Conservation (phyloP, 2,888 invertebrate genomes). For the Oxyscelio sp. region DNA sequence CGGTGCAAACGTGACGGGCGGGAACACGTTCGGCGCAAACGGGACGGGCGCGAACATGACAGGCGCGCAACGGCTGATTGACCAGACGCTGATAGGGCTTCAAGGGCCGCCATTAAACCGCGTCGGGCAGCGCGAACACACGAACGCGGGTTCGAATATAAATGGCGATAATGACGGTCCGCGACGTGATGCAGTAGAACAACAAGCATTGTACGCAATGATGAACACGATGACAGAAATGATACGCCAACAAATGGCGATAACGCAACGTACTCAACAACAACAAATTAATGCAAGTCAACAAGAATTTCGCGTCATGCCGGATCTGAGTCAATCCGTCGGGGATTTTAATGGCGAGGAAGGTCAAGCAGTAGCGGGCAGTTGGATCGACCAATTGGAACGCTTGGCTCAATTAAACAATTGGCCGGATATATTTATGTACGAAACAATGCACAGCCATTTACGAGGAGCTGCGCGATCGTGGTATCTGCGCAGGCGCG, state of each 20-base stretch:
- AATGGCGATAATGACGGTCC: too few relatives aligned
- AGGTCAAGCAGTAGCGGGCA: constrained; percentile 41
- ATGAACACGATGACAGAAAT: neutral
- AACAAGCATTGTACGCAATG: neutral
- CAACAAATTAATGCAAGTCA: neutral
- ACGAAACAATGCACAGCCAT: constrained; percentile 48
- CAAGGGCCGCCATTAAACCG: too few relatives aligned
- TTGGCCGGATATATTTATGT: constrained; percentile 56
- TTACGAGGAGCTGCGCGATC: constrained; percentile 51
- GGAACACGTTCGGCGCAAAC: too few relatives aligned
- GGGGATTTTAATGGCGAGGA: constrained; percentile 49
- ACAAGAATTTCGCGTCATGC: constrained; percentile 58
- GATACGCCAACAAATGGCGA: neutral
- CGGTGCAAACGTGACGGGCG: too few relatives aligned
- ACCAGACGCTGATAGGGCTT: too few relatives aligned
- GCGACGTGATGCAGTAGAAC: too few relatives aligned
- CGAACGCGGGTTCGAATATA: too few relatives aligned
- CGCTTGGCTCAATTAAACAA: constrained; percentile 43
- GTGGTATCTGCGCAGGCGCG: constrained; percentile 20
- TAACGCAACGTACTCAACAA: constrained; percentile 1
- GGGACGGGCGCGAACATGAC: too few relatives aligned
- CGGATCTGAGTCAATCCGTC: constrained; percentile 53
- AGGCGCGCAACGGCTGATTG: too few relatives aligned
- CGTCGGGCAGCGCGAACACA: too few relatives aligned
- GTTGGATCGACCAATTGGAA: constrained; percentile 60